Evolutionary conservation across 2,113 vertebrate genomes (phyloP).

Genomic region (Scolopax mira): DNA sequence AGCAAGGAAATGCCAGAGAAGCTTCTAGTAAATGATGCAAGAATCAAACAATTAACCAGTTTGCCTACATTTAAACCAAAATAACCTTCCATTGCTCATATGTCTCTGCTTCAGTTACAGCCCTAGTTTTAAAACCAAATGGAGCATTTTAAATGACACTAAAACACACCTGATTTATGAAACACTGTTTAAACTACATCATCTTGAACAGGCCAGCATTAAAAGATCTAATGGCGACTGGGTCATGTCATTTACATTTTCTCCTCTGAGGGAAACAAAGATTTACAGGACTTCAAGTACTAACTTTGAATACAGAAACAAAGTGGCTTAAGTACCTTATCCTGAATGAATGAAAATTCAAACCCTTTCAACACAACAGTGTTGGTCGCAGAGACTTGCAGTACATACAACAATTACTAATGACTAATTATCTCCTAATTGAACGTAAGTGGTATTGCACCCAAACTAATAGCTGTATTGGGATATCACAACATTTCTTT

Average conservation of each 20-base stretch:
- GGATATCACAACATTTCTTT: background rate
- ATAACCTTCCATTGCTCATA: background rate
- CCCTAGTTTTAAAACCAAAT: background rate
- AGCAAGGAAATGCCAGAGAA: background rate
- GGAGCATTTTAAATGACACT: background rate
- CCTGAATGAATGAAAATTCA: background rate
- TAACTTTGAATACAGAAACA: background rate
- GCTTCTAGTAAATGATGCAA: background rate
- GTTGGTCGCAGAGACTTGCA: background rate
- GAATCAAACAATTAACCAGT: background rate
- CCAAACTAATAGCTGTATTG: background rate
- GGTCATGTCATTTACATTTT: background rate
- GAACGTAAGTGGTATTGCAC: background rate
- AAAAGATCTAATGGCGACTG: background rate
- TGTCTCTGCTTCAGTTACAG: background rate
- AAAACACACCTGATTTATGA: background rate
- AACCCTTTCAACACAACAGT: background rate
- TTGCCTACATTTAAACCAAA: background rate
- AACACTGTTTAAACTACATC: background rate
- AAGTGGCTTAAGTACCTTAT: background rate
- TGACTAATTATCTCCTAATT: conserved; percentile 1
- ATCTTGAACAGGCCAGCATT: background rate
- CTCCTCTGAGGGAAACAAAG: background rate
- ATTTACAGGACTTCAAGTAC: background rate
- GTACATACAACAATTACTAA: background rate